phyloP scores from a whole-genome alignment of 2,797 vertebrate species.

The Sebastes nivosus region DNA sequence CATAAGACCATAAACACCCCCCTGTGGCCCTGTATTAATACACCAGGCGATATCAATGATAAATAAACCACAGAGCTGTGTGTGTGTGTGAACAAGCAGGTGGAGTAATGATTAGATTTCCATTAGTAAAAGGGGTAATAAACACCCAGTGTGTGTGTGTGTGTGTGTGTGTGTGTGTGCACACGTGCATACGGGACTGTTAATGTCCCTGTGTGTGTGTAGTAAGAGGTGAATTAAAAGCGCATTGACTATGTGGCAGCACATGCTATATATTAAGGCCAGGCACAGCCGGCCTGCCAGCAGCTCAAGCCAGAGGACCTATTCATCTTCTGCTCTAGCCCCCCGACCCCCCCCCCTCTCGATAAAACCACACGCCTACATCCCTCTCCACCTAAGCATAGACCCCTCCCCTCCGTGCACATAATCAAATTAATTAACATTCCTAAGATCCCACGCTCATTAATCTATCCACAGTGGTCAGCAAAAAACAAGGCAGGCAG shows the following conservation, averaged over 20 bases:
- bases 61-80: conserved; percentile 57
- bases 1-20: conserved; percentile 51
- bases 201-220: conserved; percentile 56
- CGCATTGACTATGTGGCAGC: conserved; percentile 90
- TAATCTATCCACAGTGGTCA: conserved; percentile 79
- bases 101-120: conserved; percentile 72
- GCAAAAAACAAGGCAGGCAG: conserved; percentile 63
- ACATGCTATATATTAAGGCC: conserved; percentile 84
- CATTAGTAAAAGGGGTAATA: conserved; percentile 68
- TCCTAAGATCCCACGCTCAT: conserved; percentile 80
- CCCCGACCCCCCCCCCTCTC: conserved; percentile 53
- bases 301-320: conserved; percentile 64
- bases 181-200: conserved; percentile 36
- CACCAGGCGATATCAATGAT: conserved; percentile 62
- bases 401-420: conserved; percentile 55
- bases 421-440: conserved; percentile 88
- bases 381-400: conserved; percentile 63
- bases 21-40: conserved; percentile 45
- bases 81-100: conserved; percentile 60
- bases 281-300: conserved; percentile 74
- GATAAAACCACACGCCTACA: conserved; percentile 74
- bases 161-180: conserved; percentile 31
- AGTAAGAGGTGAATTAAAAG: conserved; percentile 84
- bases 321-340: conserved; percentile 79
- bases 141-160: conserved; percentile 29